Evolutionary conservation across 2,797 vertebrate genomes (phyloP), one percentile per base, ranked within the genome.

Genomic region (Agapornis canus): DNA sequence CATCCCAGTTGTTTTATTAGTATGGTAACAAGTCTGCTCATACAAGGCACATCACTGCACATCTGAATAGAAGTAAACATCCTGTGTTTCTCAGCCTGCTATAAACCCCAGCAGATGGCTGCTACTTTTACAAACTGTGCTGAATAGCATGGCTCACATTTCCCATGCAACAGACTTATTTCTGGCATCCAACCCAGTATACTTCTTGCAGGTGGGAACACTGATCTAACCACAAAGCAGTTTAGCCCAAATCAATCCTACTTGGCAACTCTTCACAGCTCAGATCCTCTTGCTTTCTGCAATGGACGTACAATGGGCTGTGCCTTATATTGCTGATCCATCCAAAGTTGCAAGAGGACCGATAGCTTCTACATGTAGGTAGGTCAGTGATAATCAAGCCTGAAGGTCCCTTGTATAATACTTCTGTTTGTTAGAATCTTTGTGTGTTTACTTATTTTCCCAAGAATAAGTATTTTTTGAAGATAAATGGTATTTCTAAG

Each of bases 81-180:
- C 96, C 96, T 94, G 95, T 86, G 78, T 92, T 94, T 86, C 93
- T 94, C 93, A 90, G 92, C 90, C 72, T 94, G 22, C 85, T 81
- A 5, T 76, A 92, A 94, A 90, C 76, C 91, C 87, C 85, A 88
- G 31, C 96, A 96, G 94, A 95, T 96, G 95, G 94, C 89, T 96
- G 89, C 91, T 92, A 17, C 96, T 94, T 88, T 32, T 32, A 59
- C 91, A 96, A 91, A 94, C 95, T 45, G 57, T 25, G 85, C 31
- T 48, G 79, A 81, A 76, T 48, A 65, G 59, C 31, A 71, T 54
- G 76, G 87, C 82, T 95, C 85, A 56, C 91, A 78, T 94, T 90
- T 92, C 94, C 80, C 72, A 51, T 90, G 94, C 85, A 95, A 54
- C 85, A 91, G 85, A 65, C 87, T 92, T 96, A 94, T 95, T 96